These are phyloP conservation scores for Lasioglossum baleicum DNA, from an alignment of 1,140 invertebrate genomes.

Conservation along the genomic window DNA sequence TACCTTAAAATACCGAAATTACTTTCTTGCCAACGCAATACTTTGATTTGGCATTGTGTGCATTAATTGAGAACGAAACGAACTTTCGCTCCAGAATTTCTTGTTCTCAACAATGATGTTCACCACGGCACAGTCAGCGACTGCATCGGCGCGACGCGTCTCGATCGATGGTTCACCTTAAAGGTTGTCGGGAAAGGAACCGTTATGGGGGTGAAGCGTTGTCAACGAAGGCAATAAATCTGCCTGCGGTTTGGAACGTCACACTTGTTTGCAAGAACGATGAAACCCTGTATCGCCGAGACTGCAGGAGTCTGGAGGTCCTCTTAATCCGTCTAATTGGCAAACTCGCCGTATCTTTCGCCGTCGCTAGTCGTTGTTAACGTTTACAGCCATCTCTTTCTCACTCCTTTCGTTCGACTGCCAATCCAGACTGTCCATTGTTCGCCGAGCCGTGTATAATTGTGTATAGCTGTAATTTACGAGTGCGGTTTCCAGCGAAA, in stretches of 20 bases:
- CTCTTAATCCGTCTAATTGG: constrained; percentile 49
- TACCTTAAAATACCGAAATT: too few relatives aligned
- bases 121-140: too few relatives aligned
- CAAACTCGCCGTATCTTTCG: constrained; percentile 14
- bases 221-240: constrained; percentile 59
- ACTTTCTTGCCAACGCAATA: too few relatives aligned
- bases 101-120: too few relatives aligned
- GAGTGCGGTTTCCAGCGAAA: background rate
- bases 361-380: constrained; percentile 2
- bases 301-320: background rate
- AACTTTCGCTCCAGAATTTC: too few relatives aligned
- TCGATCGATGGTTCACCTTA: too few relatives aligned
- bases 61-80: too few relatives aligned
- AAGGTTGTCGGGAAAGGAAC: background rate
- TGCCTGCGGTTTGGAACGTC: constrained; percentile 57
- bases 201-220: constrained; percentile 13
- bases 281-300: constrained; percentile 45
- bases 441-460: constrained; percentile 18
- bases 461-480: background rate
- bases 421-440: background rate
- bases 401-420: background rate
- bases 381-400: background rate
- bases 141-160: too few relatives aligned
- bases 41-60: too few relatives aligned
- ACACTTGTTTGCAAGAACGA: constrained; percentile 57